Conservation (phyloP, 2,113 vertebrate genomes). For the Catharus fuscescens region DNA sequence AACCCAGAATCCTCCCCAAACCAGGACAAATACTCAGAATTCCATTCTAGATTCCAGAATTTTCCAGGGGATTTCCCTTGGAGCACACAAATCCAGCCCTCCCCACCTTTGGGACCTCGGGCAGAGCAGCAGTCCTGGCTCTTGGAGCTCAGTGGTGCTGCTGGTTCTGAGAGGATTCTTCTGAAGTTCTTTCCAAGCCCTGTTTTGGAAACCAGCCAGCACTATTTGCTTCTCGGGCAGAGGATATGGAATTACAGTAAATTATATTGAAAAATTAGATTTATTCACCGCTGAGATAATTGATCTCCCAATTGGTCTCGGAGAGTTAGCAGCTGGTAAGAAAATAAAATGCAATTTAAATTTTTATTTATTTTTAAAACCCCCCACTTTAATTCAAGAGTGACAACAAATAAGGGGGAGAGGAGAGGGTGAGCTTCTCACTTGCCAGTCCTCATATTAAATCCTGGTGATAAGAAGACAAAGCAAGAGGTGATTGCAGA, state of each 20-base stretch:
- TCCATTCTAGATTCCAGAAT: not conserved
- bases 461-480: not conserved
- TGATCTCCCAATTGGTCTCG: conserved; percentile 81
- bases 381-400: conserved; percentile 58
- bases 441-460: conserved; percentile 49
- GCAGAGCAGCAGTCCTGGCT: not conserved
- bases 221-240: conserved; percentile 74
- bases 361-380: conserved; percentile 35
- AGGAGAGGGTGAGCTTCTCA: conserved; percentile 53
- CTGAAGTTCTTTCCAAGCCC: not conserved
- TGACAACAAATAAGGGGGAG: conserved; percentile 59
- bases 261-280: conserved; percentile 85
- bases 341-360: conserved; percentile 82
- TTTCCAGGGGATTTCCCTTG: not conserved
- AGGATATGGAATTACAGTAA: conserved; percentile 82
- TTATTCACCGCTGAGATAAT: conserved; percentile 83
- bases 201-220: conserved; percentile 66
- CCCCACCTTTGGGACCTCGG: not conserved
- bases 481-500: not conserved
- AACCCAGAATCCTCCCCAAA: not conserved
- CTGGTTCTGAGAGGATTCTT: not conserved
- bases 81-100: not conserved
- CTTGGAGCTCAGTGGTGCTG: not conserved
- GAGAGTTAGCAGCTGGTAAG: conserved; percentile 80
- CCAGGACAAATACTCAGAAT: not conserved